These are phyloP conservation scores for Callaeas wilsoni DNA, from an alignment of 2,113 vertebrate genomes.

Conservation along the genomic window DNA sequence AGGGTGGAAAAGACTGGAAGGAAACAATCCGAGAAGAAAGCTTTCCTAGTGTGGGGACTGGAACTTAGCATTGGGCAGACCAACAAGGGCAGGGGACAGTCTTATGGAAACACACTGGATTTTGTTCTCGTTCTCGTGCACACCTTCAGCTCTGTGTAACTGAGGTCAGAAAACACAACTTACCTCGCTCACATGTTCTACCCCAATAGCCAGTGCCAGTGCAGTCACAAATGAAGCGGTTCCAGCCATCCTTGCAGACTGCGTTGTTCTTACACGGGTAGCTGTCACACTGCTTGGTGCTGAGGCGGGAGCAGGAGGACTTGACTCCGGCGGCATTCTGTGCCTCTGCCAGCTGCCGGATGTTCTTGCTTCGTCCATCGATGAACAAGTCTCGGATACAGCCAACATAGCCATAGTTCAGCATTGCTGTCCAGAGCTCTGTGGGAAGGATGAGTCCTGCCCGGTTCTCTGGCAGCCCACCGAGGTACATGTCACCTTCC, in stretches of 20 bases:
- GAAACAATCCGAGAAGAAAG: not conserved
- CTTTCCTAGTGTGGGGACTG: not conserved
- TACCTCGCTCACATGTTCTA: constrained; percentile 90
- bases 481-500: constrained; percentile 95
- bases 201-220: constrained; percentile 92
- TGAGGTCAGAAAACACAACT: not conserved
- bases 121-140: not conserved
- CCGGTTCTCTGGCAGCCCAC: constrained; percentile 89
- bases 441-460: constrained; percentile 90
- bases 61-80: not conserved
- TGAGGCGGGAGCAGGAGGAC: constrained; percentile 84
- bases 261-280: constrained; percentile 93
- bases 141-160: not conserved
- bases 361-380: constrained; percentile 94
- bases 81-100: not conserved
- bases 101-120: not conserved
- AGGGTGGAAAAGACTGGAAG: not conserved
- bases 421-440: constrained; percentile 96
- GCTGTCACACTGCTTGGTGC: constrained; percentile 90
- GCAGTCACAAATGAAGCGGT: constrained; percentile 95
- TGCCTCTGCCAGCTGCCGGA: constrained; percentile 87
- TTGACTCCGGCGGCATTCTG: constrained; percentile 90
- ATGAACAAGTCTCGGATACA: constrained; percentile 96
- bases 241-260: constrained; percentile 92
- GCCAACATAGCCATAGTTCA: constrained; percentile 96